Percentiles rank a stretch among this genome's conserved stretches.
Evolutionary conservation across 2,113 vertebrate species (phyloP).

Genomic region (Polypterus bichir): DNA sequence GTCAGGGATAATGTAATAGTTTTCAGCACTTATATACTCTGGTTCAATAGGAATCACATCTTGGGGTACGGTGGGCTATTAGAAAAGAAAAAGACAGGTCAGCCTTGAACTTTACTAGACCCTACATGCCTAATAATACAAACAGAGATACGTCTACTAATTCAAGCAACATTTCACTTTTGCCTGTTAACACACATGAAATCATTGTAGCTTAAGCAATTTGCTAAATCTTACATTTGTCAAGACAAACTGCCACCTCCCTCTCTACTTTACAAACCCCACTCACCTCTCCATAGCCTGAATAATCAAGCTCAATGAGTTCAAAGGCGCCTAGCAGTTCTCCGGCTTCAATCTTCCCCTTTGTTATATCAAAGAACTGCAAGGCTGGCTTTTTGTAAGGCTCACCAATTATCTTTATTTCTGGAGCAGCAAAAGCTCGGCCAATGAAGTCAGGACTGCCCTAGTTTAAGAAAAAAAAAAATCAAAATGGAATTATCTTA

Average conservation of each 20-base stretch:
- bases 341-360: conserved; percentile 51
- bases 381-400: conserved; percentile 58
- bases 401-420: conserved; percentile 66
- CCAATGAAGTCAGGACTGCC: conserved; percentile 59
- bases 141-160: too few species aligned
- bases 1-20: conserved; percentile 61
- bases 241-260: neutral
- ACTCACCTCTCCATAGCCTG: conserved; percentile 69
- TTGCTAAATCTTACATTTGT: too few species aligned
- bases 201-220: too few species aligned
- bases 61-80: conserved; percentile 61
- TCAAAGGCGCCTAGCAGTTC: conserved; percentile 81
- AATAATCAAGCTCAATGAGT: conserved; percentile 79
- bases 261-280: neutral
- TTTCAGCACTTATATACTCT: conserved; percentile 39
- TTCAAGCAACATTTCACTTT: too few species aligned
- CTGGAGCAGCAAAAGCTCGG: conserved; percentile 64
- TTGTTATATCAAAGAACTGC: conserved; percentile 69
- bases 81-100: neutral
- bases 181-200: too few species aligned
- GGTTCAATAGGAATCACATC: conserved; percentile 67
- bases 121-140: too few species aligned
- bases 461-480: conserved; percentile 30
- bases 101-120: too few species aligned
- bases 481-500: too few species aligned